phyloP scores from a whole-genome alignment of 2,113 vertebrate genomes.

The Perca schrenkii region DNA sequence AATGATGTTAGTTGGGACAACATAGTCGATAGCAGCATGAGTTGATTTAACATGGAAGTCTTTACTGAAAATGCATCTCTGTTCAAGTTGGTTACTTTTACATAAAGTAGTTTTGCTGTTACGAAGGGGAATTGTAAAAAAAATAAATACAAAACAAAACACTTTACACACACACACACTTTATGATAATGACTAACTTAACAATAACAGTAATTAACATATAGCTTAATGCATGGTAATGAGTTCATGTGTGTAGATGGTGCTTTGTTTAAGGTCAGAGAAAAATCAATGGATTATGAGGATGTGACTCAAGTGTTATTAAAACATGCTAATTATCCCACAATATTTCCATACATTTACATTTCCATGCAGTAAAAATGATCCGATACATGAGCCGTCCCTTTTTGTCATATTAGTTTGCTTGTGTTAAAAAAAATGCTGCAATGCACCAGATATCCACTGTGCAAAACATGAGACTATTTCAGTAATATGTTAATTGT shows the following conservation, averaged over 20 bases:
- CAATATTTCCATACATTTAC: constrained; percentile 3
- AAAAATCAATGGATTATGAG: constrained; percentile 26
- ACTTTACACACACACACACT: neutral
- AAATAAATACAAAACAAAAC: no score
- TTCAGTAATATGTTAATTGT: constrained; percentile 70
- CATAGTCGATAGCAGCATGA: neutral
- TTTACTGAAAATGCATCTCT: constrained; percentile 8
- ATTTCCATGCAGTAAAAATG: neutral
- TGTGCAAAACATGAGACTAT: constrained; percentile 37
- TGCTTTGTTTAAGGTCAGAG: constrained; percentile 1
- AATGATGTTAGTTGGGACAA: constrained; percentile 31
- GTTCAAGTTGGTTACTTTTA: constrained; percentile 14
- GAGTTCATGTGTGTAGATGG: neutral
- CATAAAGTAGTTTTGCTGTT: constrained; percentile 6
- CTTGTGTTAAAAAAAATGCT: constrained; percentile 14
- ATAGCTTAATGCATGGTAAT: neutral
- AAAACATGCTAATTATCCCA: neutral
- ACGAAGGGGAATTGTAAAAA: neutral
- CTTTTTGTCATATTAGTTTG: constrained; percentile 12
- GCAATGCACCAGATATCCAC: constrained; percentile 43
- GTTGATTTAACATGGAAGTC: neutral
- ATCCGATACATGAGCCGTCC: constrained; percentile 1
- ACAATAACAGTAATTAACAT: constrained; percentile 25
- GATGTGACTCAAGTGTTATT: neutral
- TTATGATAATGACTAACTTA: neutral